phyloP scores from a whole-genome alignment of 2,888 invertebrate species.

The Argyresthia albistria region DNA sequence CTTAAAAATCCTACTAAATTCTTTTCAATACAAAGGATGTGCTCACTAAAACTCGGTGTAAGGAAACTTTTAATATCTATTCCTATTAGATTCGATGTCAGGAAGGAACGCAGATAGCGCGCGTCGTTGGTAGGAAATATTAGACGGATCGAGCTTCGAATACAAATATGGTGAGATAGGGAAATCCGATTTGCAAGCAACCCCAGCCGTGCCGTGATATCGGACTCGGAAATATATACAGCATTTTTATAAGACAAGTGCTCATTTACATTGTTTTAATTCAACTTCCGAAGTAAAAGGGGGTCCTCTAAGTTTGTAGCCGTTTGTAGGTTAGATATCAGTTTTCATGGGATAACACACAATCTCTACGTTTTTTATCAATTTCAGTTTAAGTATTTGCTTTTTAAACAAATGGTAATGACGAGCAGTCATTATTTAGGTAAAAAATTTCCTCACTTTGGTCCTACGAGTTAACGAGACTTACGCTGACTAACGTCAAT shows the following conservation, averaged over 20 bases:
- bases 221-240: slow-evolving; percentile 52
- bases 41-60: slow-evolving; percentile 29
- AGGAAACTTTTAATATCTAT: slow-evolving; percentile 72
- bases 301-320: not conserved
- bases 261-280: not conserved
- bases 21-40: slow-evolving; percentile 11
- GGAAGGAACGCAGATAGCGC: slow-evolving; percentile 66
- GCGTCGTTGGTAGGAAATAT: slow-evolving; percentile 66
- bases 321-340: too few species aligned
- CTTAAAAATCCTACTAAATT: too few species aligned
- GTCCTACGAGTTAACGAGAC: too few species aligned
- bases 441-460: too few species aligned
- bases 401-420: too few species aligned
- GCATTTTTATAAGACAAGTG: slow-evolving; percentile 42
- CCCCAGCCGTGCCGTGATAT: slow-evolving; percentile 66
- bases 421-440: too few species aligned
- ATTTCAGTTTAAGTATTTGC: too few species aligned
- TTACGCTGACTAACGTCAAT: too few species aligned
- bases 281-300: too few species aligned
- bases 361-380: too few species aligned
- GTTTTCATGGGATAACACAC: too few species aligned
- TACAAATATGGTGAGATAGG: slow-evolving; percentile 70
- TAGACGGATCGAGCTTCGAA: slow-evolving; percentile 67
- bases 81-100: slow-evolving; percentile 73
- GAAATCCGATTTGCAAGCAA: slow-evolving; percentile 65